A percentile compares a stretch with the other conserved stretches of the same genome.
Evolutionary conservation across 2,797 vertebrate species (phyloP).

Genomic region (Xyrichtys novacula): DNA sequence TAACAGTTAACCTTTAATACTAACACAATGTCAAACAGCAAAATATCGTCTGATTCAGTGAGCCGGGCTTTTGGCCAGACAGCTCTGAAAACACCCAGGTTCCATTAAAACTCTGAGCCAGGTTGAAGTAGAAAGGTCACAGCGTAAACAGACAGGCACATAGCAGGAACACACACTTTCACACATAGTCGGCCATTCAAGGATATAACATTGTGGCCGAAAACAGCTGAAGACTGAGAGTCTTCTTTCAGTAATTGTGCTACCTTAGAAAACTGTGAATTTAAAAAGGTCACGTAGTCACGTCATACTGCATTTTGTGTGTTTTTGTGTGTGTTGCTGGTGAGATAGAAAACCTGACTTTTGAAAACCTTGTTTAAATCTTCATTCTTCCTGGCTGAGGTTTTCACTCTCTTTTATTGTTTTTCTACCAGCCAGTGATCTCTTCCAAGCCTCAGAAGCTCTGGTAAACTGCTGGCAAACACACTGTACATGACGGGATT

Average conservation of each 20-base stretch:
- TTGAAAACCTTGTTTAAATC: not conserved
- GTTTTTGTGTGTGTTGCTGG: not conserved
- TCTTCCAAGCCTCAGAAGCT: conserved; percentile 6
- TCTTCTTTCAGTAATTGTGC: conserved; percentile 10
- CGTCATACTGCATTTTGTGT: conserved; percentile 5
- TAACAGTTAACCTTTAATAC: conserved; percentile 67
- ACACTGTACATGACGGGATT: conserved; percentile 25
- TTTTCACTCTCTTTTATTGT: not conserved
- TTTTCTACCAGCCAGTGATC: not conserved
- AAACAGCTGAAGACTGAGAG: conserved; percentile 25
- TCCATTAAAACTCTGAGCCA: conserved; percentile 55
- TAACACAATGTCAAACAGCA: conserved; percentile 59
- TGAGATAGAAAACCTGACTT: not conserved
- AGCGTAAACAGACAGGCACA: not conserved
- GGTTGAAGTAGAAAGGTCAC: conserved; percentile 60
- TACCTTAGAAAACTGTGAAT: conserved; percentile 27
- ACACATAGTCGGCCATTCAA: not conserved
- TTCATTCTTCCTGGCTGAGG: not conserved
- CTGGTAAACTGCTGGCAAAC: conserved; percentile 32
- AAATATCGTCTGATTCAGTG: conserved; percentile 31
- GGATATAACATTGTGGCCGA: conserved; percentile 3
- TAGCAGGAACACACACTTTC: not conserved
- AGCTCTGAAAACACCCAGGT: conserved; percentile 48
- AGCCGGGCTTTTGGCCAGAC: conserved; percentile 42
- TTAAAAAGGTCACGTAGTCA: conserved; percentile 53